Evolutionary conservation across 2,797 vertebrate species (phyloP).

Genomic region (Takifugu rubripes): DNA sequence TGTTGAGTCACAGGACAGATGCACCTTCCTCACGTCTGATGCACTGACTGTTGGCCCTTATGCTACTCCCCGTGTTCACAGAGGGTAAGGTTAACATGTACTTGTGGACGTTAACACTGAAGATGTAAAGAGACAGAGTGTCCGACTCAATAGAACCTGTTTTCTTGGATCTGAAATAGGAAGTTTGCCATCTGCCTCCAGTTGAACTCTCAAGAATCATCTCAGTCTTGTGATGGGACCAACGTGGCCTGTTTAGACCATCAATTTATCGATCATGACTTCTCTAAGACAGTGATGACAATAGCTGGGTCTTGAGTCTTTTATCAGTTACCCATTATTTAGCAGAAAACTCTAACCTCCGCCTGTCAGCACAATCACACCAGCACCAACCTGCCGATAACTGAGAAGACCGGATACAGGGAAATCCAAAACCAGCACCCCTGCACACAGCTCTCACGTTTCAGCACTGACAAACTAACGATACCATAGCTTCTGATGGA

Average conservation of each 20-base stretch:
- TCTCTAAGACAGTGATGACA: neutral
- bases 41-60: no score
- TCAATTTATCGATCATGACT: slow-evolving; percentile 1
- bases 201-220: slow-evolving; percentile 16
- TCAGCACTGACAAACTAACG: no score
- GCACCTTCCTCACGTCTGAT: no score
- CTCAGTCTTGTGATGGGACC: neutral
- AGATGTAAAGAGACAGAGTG: neutral
- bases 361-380: neutral
- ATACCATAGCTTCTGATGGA: no score
- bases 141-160: slow-evolving; percentile 11
- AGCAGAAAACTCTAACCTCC: slow-evolving; percentile 5
- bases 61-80: no score
- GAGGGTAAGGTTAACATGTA: no score
- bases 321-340: slow-evolving; percentile 20
- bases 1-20: no score
- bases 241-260: neutral
- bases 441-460: neutral
- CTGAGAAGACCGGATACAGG: slow-evolving; percentile 2
- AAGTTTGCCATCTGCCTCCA: slow-evolving; percentile 20
- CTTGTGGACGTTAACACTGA: neutral
- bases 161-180: slow-evolving; percentile 1
- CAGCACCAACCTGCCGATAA: slow-evolving; percentile 15
- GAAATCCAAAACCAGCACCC: neutral
- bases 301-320: neutral